Conservation (phyloP, 2,888 invertebrate species). For the Bruchidius siliquastri region DNA sequence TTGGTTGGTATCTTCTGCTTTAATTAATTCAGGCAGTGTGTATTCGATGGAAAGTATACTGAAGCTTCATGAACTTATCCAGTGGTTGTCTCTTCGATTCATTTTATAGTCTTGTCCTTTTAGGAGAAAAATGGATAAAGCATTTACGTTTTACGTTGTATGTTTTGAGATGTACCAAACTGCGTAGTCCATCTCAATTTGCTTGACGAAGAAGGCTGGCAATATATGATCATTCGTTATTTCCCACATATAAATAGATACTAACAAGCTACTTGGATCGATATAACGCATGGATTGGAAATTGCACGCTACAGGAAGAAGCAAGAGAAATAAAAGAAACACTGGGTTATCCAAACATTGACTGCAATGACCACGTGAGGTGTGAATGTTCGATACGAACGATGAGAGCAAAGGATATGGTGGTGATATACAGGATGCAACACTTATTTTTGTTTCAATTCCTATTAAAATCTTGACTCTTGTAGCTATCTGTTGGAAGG, state of each 20-base stretch:
- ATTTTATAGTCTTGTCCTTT: too few relatives aligned
- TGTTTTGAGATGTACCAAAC: background rate
- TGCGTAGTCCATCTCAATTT: background rate
- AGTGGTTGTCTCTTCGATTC: too few relatives aligned
- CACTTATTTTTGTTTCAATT: too few relatives aligned
- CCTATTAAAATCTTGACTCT: too few relatives aligned
- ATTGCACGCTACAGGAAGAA: background rate
- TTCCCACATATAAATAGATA: background rate
- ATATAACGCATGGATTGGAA: background rate
- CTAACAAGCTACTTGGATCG: background rate
- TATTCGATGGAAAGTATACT: too few relatives aligned
- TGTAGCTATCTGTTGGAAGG: too few relatives aligned
- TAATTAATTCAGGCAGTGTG: too few relatives aligned
- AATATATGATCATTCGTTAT: background rate
- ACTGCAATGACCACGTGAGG: background rate
- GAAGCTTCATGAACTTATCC: too few relatives aligned
- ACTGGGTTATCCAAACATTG: background rate
- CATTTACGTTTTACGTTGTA: background rate
- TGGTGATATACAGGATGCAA: background rate
- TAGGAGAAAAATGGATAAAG: too few relatives aligned
- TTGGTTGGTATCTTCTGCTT: too few relatives aligned
- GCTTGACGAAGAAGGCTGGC: background rate
- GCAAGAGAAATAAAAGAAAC: background rate
- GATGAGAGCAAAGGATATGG: background rate
- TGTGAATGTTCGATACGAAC: background rate